Conservation (phyloP, 2,797 vertebrate species). For the Furcifer pardalis region DNA sequence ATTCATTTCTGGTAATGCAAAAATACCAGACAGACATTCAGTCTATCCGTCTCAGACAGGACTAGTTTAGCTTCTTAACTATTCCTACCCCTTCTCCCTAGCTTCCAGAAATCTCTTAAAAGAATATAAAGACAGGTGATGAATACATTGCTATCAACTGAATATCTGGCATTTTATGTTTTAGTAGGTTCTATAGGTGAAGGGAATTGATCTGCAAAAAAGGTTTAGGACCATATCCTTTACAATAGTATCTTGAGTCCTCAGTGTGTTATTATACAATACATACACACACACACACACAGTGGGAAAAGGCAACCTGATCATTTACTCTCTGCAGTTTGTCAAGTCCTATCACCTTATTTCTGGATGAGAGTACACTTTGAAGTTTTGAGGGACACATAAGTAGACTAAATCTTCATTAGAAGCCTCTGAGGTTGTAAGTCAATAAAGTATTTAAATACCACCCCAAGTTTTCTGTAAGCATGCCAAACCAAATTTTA, state of each 20-base stretch:
- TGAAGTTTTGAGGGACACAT: background rate
- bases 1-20: background rate
- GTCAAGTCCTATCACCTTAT: background rate
- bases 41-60: background rate
- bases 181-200: background rate
- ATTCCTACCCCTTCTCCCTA: background rate
- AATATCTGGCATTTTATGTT: background rate
- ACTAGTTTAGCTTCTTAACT: background rate
- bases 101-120: background rate
- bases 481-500: background rate
- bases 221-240: background rate
- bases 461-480: background rate
- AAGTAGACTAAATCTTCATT: background rate
- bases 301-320: background rate
- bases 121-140: background rate
- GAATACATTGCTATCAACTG: background rate
- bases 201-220: background rate
- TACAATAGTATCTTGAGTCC: background rate
- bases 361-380: background rate
- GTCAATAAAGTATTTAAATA: background rate
- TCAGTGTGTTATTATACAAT: background rate
- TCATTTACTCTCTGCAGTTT: background rate
- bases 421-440: background rate
- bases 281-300: background rate
- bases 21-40: conserved; percentile 29